These are phyloP conservation scores for Bilobella aurantiaca DNA, from an alignment of 1,140 invertebrate genomes.

Conservation along the genomic window DNA sequence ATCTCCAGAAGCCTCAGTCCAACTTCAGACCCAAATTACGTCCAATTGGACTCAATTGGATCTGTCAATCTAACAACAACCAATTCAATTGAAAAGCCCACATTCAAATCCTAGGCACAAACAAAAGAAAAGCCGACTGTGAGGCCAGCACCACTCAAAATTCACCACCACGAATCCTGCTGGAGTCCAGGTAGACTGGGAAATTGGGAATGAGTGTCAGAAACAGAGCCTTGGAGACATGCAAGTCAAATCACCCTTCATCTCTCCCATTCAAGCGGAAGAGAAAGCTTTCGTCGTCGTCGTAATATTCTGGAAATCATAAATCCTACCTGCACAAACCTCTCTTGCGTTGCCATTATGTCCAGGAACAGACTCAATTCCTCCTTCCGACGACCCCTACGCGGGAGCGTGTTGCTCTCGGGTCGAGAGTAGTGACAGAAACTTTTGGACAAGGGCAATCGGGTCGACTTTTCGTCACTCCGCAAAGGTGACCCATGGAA, in stretches of 20 bases:
- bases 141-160: background rate
- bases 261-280: background rate
- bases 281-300: background rate
- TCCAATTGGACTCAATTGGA: slow-evolving; percentile 33
- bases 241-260: background rate
- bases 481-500: slow-evolving; percentile 22
- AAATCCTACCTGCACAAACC: slow-evolving; percentile 58
- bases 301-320: background rate
- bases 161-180: background rate
- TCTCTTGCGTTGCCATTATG: slow-evolving; percentile 65
- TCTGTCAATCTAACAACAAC: slow-evolving; percentile 26
- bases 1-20: too few species aligned
- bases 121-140: background rate
- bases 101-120: background rate
- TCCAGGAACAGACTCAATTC: slow-evolving; percentile 65
- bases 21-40: background rate
- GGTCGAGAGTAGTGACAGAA: slow-evolving; percentile 12
- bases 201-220: background rate
- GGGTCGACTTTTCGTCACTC: background rate
- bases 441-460: slow-evolving; percentile 19
- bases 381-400: slow-evolving; percentile 40
- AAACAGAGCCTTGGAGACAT: background rate
- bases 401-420: slow-evolving; percentile 25
- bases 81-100: background rate
- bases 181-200: background rate